These are phyloP conservation scores for Gallinago undulata DNA, from an alignment of 2,113 vertebrate species.

Conservation along the genomic window DNA sequence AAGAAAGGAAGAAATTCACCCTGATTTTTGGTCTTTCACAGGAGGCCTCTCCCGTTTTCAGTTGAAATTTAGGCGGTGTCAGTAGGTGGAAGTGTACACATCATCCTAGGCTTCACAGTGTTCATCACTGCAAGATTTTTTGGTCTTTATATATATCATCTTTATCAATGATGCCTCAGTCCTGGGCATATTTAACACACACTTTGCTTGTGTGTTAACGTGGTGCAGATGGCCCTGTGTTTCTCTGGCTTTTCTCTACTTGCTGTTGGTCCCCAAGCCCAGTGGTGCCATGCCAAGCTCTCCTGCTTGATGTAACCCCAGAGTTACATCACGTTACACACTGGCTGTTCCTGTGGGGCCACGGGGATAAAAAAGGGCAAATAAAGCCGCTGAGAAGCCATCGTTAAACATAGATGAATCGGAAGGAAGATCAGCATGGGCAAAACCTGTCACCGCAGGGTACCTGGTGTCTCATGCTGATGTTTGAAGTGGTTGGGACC, in stretches of 20 bases:
- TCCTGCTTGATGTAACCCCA: background rate
- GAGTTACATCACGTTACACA: background rate
- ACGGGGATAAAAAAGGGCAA: background rate
- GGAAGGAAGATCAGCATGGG: background rate
- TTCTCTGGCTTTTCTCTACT: background rate
- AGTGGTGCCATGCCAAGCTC: background rate
- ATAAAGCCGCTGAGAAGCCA: background rate
- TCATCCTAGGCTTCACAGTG: background rate
- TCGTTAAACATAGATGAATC: background rate
- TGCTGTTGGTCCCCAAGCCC: slow-evolving; percentile 11
- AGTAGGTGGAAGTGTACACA: background rate
- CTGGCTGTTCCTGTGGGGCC: background rate
- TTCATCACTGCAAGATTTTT: background rate
- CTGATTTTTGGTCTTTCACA: slow-evolving; percentile 39
- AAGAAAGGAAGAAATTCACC: background rate
- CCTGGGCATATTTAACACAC: background rate
- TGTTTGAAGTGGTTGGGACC: slow-evolving; percentile 27
- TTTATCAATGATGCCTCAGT: background rate
- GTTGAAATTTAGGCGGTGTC: background rate
- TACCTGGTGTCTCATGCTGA: background rate
- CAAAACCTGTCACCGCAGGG: background rate
- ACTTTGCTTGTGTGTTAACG: background rate
- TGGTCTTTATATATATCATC: background rate
- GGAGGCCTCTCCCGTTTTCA: background rate
- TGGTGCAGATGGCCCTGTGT: background rate